Base-by-base conservation (phyloP, 2,797 vertebrate species). In the Syngnathus rostellatus region DNA sequence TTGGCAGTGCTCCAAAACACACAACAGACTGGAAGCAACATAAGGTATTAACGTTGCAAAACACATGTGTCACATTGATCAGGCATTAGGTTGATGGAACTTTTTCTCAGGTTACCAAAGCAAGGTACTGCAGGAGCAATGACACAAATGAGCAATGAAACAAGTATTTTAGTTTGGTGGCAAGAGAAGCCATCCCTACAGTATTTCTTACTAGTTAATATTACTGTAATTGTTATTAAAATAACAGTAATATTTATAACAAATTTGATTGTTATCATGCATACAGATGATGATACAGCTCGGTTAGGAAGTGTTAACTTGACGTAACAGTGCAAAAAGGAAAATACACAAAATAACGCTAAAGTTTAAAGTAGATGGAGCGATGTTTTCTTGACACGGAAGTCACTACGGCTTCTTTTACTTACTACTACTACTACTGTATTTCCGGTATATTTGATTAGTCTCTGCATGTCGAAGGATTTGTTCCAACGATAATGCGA, bases 1-100 rank as follows among this genome's bases (percentile, higher is more conserved):
- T 84, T 90, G 89, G 88, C 87, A 84, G 64, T 71, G 71, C 79
- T 88, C 89, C 89, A 90, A 83, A 84, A 87, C 78, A 85, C 81
- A 83, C 73, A 68, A 31, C 80, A 81, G 81, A 84, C 82, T 82
- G 83, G 86, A 84, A 85, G 85, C 81, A 86, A 82, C 80, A 81
- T 64, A 62, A 73, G 78, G 73, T 80, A 81, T 80, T 83, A 83
- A 86, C 83, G 82, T 75, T 62, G 73, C 66, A 77, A 85, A 80
- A 82, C 83, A 68, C 75, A 66, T 70, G 81, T 75, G 61, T 79
- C 83, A 79, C 82, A 83, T 82, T 81, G 82, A 85, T 87, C 85
- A 77, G 80, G 81, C 77, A 76, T 81, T 81, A 53, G 72, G 14
- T 73, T 80, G 70, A 79, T 73, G 72, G 68, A 79, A 79, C 80